Evolutionary conservation across 2,113 vertebrate genomes (phyloP).

Genomic region (Nothocercus julius): DNA sequence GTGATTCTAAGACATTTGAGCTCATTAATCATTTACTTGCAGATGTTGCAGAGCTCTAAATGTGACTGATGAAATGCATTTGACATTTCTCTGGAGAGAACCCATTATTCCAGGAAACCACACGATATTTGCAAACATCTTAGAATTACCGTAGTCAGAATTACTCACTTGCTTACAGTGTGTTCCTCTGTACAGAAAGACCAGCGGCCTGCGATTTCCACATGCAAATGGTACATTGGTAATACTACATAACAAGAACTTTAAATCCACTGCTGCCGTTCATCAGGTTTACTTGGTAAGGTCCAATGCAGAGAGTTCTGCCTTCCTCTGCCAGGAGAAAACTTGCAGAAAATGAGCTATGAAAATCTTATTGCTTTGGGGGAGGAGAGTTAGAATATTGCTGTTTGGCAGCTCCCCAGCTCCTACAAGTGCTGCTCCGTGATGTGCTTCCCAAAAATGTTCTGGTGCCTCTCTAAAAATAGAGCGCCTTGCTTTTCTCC

Average conservation of each 20-base stretch:
- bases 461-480: not conserved
- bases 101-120: slow-evolving; percentile 60
- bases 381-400: not conserved
- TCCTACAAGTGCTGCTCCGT: not conserved
- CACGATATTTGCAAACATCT: slow-evolving; percentile 33
- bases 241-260: not conserved
- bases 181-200: not conserved
- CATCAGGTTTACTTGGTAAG: not conserved
- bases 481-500: not conserved
- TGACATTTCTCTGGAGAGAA: slow-evolving; percentile 58
- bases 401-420: not conserved
- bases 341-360: not conserved
- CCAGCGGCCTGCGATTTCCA: not conserved
- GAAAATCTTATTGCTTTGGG: not conserved
- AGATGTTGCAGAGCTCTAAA: slow-evolving; percentile 57
- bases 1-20: slow-evolving; percentile 46
- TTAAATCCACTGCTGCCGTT: not conserved
- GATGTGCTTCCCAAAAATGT: not conserved
- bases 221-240: not conserved
- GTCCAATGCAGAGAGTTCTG: not conserved
- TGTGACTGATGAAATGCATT: slow-evolving; percentile 65
- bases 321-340: not conserved
- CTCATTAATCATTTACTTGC: slow-evolving; percentile 64
- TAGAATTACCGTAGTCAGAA: slow-evolving; percentile 27
- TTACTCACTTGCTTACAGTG: not conserved